A percentile compares a stretch with the other conserved stretches of the same genome.
Evolutionary conservation across 2,113 vertebrate species (phyloP).

Genomic region (Paradisaea rubra): DNA sequence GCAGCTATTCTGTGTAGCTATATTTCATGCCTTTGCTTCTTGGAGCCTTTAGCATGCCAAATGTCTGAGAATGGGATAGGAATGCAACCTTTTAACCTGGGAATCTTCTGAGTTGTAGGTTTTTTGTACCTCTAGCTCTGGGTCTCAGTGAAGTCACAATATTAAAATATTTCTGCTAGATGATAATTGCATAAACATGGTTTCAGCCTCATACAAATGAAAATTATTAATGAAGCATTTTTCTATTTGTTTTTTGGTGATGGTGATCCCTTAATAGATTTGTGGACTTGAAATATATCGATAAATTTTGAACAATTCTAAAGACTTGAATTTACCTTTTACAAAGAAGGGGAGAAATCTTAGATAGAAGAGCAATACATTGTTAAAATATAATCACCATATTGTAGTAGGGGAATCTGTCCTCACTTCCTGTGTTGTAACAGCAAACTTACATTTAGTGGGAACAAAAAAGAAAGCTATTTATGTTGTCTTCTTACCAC

Average conservation of each 20-base stretch:
- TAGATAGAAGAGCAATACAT: background rate
- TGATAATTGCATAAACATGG: background rate
- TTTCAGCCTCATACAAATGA: background rate
- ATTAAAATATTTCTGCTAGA: background rate
- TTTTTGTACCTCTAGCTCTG: background rate
- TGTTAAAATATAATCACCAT: background rate
- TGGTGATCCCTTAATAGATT: background rate
- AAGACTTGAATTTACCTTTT: background rate
- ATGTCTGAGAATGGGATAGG: background rate
- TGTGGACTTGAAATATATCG: background rate
- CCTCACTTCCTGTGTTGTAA: background rate
- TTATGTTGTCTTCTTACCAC: background rate
- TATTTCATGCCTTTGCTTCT: background rate
- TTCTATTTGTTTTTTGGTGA: background rate
- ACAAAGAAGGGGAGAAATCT: background rate
- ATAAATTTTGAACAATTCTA: background rate
- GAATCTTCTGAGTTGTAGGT: background rate
- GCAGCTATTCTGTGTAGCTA: background rate
- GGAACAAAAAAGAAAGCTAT: background rate
- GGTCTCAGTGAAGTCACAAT: background rate
- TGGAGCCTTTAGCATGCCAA: background rate
- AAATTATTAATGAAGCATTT: background rate
- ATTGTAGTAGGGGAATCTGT: background rate
- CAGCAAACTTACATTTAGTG: background rate
- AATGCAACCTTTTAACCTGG: background rate